These are phyloP conservation scores for Pollenia griseotomentosa DNA, from an alignment of 2,888 invertebrate genomes.

Conservation along the genomic window DNA sequence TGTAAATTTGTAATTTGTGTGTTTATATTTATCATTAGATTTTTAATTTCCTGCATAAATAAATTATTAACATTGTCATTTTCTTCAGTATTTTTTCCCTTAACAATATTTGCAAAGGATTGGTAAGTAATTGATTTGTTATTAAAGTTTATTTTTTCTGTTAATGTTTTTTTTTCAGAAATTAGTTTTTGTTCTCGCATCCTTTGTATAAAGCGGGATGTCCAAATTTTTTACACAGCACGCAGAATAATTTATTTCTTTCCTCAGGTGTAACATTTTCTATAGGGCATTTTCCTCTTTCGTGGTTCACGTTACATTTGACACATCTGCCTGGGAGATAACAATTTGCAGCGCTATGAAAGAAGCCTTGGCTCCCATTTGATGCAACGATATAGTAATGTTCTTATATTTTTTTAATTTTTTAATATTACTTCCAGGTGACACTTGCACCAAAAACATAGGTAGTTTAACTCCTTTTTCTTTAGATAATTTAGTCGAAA, in stretches of 20 bases:
- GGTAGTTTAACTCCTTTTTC: too few relatives aligned
- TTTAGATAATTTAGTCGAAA: too few relatives aligned
- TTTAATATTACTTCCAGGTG: not conserved
- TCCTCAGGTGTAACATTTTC: too few relatives aligned
- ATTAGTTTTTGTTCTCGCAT: slow-evolving; percentile 6
- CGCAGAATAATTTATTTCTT: not conserved
- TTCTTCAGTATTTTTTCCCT: not conserved
- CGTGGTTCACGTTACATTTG: too few relatives aligned
- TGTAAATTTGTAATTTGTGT: slow-evolving; percentile 17
- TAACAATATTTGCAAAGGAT: slow-evolving; percentile 19
- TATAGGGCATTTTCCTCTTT: too few relatives aligned
- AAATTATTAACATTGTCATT: not conserved
- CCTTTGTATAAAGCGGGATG: slow-evolving; percentile 5
- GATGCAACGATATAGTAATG: slow-evolving; percentile 7
- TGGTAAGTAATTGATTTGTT: not conserved
- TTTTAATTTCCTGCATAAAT: slow-evolving; percentile 20
- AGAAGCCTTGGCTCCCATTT: slow-evolving; percentile 44
- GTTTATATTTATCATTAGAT: slow-evolving; percentile 20
- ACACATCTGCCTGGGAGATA: not conserved
- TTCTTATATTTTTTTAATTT: slow-evolving; percentile 39
- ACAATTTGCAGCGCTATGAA: slow-evolving; percentile 39
- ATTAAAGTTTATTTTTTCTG: not conserved
- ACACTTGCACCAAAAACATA: too few relatives aligned
- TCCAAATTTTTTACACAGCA: slow-evolving; percentile 36
- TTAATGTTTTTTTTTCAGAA: not conserved